Percentiles rank a stretch among this genome's conserved stretches.
Evolutionary conservation across 2,888 invertebrate species (phyloP).

Genomic region (Ophion ventricosus): DNA sequence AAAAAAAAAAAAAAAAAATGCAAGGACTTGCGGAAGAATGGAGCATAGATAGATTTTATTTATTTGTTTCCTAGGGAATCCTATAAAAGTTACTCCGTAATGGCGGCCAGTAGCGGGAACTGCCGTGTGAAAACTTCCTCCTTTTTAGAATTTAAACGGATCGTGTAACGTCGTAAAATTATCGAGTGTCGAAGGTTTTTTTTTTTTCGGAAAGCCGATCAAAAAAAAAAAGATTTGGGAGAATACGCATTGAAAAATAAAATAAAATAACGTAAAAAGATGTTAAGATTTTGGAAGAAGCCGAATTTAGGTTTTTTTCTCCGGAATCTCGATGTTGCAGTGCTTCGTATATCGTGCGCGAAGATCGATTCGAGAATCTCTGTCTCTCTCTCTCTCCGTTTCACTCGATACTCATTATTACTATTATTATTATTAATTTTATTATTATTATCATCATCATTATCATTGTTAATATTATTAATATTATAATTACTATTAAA

Average conservation of each 20-base stretch:
- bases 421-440: slow-evolving; percentile 42
- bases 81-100: slow-evolving; percentile 73
- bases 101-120: slow-evolving; percentile 81
- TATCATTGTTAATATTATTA: slow-evolving; percentile 30
- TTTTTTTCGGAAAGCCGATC: slow-evolving; percentile 61
- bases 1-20: slow-evolving; percentile 26
- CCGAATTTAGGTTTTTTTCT: slow-evolving; percentile 36
- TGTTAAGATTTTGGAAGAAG: slow-evolving; percentile 2
- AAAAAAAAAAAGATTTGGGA: slow-evolving; percentile 49
- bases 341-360: slow-evolving; percentile 57
- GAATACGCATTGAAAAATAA: slow-evolving; percentile 3
- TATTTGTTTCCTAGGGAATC: slow-evolving; percentile 80
- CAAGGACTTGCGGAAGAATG: slow-evolving; percentile 40
- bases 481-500: slow-evolving; percentile 33
- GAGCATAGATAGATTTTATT: slow-evolving; percentile 82
- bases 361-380: slow-evolving; percentile 59
- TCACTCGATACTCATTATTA: slow-evolving; percentile 63
- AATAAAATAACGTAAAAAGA: slow-evolving; percentile 23
- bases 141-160: slow-evolving; percentile 58
- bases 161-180: slow-evolving; percentile 66
- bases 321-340: slow-evolving; percentile 56
- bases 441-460: slow-evolving; percentile 47
- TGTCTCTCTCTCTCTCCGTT: slow-evolving; percentile 43
- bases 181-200: slow-evolving; percentile 64
- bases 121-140: slow-evolving; percentile 77